Conservation (phyloP, 2,888 invertebrate species). For the Plebejus melissa region DNA sequence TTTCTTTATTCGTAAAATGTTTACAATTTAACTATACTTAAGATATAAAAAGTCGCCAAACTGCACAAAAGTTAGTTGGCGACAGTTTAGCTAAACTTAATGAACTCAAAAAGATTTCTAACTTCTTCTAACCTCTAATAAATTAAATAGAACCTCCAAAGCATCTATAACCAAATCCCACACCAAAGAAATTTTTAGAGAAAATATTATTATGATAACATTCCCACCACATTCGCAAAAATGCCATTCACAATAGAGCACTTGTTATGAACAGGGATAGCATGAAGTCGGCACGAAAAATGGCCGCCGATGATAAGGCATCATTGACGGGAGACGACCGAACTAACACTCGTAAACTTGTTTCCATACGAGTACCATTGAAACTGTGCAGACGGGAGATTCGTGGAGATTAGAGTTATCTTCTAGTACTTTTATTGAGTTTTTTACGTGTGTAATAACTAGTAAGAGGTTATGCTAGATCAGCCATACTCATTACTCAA, state of each 20-base stretch:
- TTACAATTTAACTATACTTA: background rate
- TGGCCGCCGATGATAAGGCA: constrained; percentile 58
- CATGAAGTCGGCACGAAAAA: constrained; percentile 48
- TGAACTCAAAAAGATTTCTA: background rate
- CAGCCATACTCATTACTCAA: no score
- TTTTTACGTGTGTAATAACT: no score
- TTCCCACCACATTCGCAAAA: constrained; percentile 28
- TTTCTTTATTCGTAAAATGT: no score
- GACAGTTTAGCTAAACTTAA: background rate
- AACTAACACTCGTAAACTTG: constrained; percentile 66
- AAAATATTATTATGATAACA: background rate
- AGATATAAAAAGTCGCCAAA: background rate
- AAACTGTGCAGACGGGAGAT: constrained; percentile 44
- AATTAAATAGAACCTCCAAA: background rate
- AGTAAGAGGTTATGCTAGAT: no score
- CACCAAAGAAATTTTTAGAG: background rate
- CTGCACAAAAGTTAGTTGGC: background rate
- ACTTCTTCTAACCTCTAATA: background rate
- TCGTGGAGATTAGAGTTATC: background rate
- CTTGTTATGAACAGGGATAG: constrained; percentile 44
- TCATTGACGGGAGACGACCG: constrained; percentile 57
- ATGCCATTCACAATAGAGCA: constrained; percentile 43
- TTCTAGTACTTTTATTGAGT: no score
- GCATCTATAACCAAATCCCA: background rate
- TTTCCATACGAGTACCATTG: constrained; percentile 46